phyloP scores from a whole-genome alignment of 2,113 vertebrate species.

The Platanista minor region DNA sequence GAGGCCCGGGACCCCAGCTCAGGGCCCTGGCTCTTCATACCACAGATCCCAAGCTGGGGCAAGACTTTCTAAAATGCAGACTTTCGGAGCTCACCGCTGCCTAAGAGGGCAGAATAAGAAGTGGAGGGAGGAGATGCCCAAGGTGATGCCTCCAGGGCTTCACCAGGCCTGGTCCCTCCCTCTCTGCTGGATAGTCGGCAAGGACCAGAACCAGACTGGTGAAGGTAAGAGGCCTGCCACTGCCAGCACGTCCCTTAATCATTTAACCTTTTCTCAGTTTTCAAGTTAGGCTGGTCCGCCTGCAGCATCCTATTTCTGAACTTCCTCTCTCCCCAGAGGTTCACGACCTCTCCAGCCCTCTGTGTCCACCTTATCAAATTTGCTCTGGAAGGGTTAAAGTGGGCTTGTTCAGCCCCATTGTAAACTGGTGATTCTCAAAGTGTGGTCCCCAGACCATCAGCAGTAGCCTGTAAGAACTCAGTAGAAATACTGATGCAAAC shows the following conservation, averaged over 20 bases:
- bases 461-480: background rate
- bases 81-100: background rate
- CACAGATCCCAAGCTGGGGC: background rate
- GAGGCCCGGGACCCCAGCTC: background rate
- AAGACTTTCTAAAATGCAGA: background rate
- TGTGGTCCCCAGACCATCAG: background rate
- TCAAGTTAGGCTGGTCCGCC: background rate
- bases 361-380: background rate
- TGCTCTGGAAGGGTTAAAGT: background rate
- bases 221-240: background rate
- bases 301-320: background rate
- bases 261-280: background rate
- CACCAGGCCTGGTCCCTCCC: background rate
- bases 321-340: background rate
- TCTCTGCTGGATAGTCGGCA: background rate
- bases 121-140: background rate
- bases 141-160: background rate
- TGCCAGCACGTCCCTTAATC: background rate
- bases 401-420: background rate
- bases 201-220: background rate
- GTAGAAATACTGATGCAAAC: background rate
- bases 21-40: background rate
- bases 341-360: background rate
- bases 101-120: background rate
- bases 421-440: background rate